Evolutionary conservation across 1,140 invertebrate genomes (phyloP).

Genomic region (Psilanteris sp.): DNA sequence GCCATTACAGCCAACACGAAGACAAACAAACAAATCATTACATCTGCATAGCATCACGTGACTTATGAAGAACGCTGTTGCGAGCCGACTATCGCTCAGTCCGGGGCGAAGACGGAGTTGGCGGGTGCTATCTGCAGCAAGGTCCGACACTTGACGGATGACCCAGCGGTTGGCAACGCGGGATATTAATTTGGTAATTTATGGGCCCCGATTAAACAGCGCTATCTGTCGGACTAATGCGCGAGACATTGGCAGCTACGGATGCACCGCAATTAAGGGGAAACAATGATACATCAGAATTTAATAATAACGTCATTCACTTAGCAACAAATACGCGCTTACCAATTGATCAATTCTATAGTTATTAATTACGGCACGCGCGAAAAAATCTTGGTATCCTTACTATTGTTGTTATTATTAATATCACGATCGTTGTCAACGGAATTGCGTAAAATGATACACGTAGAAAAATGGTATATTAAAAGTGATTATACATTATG

Average conservation of each 20-base stretch:
- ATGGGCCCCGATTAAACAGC: slow-evolving; percentile 77
- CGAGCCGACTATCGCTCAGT: slow-evolving; percentile 26
- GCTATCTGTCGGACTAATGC: slow-evolving; percentile 78
- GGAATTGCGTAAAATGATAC: no score
- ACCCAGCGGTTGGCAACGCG: slow-evolving; percentile 71
- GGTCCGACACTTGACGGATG: slow-evolving; percentile 78
- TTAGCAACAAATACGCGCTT: slow-evolving; percentile 4
- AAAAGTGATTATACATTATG: no score
- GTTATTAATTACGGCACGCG: no score
- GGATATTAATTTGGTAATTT: slow-evolving; percentile 81
- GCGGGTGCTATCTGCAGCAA: slow-evolving; percentile 69
- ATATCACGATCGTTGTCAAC: no score
- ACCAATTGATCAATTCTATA: background rate
- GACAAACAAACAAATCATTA: slow-evolving; percentile 55
- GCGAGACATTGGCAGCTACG: slow-evolving; percentile 65
- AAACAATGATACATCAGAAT: slow-evolving; percentile 42
- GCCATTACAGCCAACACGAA: slow-evolving; percentile 34
- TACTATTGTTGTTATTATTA: no score
- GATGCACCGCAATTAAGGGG: slow-evolving; percentile 25
- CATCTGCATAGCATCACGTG: slow-evolving; percentile 46
- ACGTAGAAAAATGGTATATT: no score
- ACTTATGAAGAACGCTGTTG: slow-evolving; percentile 46
- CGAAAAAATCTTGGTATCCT: no score
- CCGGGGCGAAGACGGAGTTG: slow-evolving; percentile 55
- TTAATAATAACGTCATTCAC: slow-evolving; percentile 31